A percentile compares a stretch with the other conserved stretches of the same genome.
phyloP scores from a whole-genome alignment of 2,888 invertebrate species.

The Tenthredo amoena region DNA sequence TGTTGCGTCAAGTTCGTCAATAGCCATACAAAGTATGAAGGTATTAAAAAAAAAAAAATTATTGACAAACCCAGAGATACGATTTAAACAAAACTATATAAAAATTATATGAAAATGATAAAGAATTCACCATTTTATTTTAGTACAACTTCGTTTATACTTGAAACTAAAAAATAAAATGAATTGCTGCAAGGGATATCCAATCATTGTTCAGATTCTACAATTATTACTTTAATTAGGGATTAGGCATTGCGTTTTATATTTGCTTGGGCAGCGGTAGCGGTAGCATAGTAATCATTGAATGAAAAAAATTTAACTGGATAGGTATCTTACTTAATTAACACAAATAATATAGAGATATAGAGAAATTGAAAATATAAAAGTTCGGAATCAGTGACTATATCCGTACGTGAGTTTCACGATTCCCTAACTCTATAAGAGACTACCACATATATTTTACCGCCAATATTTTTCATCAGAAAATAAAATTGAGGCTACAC shows the following conservation, averaged over 20 bases:
- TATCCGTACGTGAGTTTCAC: conserved; percentile 10
- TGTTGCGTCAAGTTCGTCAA: neutral
- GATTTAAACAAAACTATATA: neutral
- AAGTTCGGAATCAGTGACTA: conserved; percentile 16
- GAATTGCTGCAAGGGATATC: neutral
- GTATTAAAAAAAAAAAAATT: neutral
- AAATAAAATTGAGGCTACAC: neutral
- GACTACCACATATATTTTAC: neutral
- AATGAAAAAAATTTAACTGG: neutral
- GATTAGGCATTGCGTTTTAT: neutral
- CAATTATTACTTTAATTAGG: conserved; percentile 16
- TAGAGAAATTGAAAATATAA: conserved; percentile 5
- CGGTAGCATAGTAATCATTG: conserved; percentile 26
- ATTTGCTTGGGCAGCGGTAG: neutral
- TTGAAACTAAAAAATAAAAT: conserved; percentile 1
- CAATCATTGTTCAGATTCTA: conserved; percentile 1
- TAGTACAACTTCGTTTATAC: neutral
- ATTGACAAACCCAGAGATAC: neutral
- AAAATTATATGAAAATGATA: neutral
- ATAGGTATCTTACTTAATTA: neutral
- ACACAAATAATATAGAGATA: neutral
- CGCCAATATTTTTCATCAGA: neutral
- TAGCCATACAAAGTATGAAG: neutral
- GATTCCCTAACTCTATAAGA: neutral
- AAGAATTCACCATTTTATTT: conserved; percentile 32